phyloP scores from a whole-genome alignment of 2,113 vertebrate species.

The Psephotus haematonotus region DNA sequence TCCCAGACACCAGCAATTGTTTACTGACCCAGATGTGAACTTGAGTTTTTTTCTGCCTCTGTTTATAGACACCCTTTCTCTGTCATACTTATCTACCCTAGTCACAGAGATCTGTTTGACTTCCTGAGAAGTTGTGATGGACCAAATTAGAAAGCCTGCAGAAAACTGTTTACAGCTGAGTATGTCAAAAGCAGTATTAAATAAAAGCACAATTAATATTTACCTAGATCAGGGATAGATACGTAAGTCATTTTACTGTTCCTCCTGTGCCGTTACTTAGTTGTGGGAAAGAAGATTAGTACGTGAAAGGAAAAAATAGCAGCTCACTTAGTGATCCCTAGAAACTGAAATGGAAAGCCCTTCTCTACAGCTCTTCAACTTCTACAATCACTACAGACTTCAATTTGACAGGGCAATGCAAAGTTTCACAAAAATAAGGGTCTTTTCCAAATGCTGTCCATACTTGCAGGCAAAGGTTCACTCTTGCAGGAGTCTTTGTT shows the following conservation, averaged over 20 bases:
- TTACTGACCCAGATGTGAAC: slow-evolving; percentile 69
- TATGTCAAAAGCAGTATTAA: neutral
- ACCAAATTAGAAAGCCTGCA: slow-evolving; percentile 27
- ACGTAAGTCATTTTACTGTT: neutral
- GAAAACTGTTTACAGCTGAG: neutral
- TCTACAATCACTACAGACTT: neutral
- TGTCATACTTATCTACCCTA: slow-evolving; percentile 24
- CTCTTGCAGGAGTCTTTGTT: neutral
- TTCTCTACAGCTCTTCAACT: neutral
- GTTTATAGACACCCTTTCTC: slow-evolving; percentile 42
- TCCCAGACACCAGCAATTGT: slow-evolving; percentile 47
- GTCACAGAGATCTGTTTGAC: slow-evolving; percentile 19
- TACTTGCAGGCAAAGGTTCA: neutral
- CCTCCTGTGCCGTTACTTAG: neutral
- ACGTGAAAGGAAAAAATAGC: neutral
- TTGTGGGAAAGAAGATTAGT: neutral
- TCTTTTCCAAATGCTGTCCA: neutral
- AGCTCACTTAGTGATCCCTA: neutral
- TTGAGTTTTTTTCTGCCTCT: slow-evolving; percentile 9
- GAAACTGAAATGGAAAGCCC: neutral
- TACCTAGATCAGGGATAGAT: neutral
- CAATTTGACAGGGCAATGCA: neutral
- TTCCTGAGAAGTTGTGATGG: slow-evolving; percentile 22
- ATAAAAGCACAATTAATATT: slow-evolving; percentile 11
- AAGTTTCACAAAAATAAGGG: neutral